Conservation (phyloP, 2,113 vertebrate species). For the Stegastes partitus region DNA sequence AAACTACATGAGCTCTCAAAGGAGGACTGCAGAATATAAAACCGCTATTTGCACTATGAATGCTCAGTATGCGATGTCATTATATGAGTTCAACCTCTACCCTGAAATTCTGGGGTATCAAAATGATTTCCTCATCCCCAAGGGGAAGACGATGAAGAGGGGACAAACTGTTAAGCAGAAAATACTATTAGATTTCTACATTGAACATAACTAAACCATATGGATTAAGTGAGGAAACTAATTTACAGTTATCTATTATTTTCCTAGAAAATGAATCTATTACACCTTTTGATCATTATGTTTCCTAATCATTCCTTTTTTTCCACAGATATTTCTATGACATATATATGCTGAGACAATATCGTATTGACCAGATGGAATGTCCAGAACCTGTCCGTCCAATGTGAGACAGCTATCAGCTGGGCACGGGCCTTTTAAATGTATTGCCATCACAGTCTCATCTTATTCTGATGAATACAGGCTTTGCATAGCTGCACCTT, state of each 20-base stretch:
- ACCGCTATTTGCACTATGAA: not conserved
- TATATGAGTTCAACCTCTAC: not conserved
- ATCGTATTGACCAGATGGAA: not conserved
- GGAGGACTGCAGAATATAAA: not conserved
- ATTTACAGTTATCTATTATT: not conserved
- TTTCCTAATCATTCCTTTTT: not conserved
- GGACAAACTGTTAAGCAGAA: not conserved
- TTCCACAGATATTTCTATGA: not conserved
- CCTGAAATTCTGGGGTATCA: not conserved
- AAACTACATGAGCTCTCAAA: not conserved
- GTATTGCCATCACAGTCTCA: not conserved
- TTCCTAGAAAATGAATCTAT: not conserved
- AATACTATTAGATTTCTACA: not conserved
- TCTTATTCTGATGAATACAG: not conserved
- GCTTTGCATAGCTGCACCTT: not conserved
- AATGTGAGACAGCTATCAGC: not conserved
- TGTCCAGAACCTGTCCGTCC: not conserved
- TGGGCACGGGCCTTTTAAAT: constrained; percentile 10
- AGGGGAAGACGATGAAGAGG: not conserved
- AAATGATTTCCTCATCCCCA: not conserved
- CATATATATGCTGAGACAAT: not conserved
- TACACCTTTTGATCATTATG: not conserved
- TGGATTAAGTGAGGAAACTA: not conserved
- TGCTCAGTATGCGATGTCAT: not conserved
- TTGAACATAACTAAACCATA: not conserved